Evolutionary conservation across 2,888 invertebrate genomes (phyloP).

Genomic region (Erebia aethiops): DNA sequence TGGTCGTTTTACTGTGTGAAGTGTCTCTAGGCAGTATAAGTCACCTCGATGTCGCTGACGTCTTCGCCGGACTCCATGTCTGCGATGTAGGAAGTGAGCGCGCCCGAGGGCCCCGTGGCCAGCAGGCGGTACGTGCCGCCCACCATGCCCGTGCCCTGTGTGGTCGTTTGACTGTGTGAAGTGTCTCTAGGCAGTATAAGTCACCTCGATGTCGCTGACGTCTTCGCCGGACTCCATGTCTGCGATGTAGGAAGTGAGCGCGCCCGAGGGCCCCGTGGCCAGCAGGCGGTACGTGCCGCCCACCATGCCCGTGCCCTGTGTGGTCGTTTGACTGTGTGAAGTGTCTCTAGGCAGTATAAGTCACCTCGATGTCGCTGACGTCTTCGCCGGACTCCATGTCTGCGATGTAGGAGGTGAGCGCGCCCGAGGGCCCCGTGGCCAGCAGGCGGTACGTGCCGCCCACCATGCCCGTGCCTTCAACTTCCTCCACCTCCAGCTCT

Average conservation of each 20-base stretch:
- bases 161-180: too few relatives aligned
- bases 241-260: neutral
- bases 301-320: slow-evolving; percentile 42
- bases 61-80: slow-evolving; percentile 1
- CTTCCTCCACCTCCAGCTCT: slow-evolving; percentile 74
- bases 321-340: too few relatives aligned
- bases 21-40: neutral
- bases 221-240: slow-evolving; percentile 1
- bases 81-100: neutral
- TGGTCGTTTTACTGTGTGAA: too few relatives aligned
- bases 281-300: slow-evolving; percentile 9
- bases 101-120: neutral
- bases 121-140: slow-evolving; percentile 10
- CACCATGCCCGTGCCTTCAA: slow-evolving; percentile 52
- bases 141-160: slow-evolving; percentile 43
- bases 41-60: neutral
- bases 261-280: neutral
- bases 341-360: slow-evolving; percentile 34
- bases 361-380: neutral
- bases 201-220: neutral
- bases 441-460: slow-evolving; percentile 11
- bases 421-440: neutral
- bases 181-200: slow-evolving; percentile 34
- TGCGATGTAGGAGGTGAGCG: slow-evolving; percentile 3
- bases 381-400: slow-evolving; percentile 3